phyloP scores from a whole-genome alignment of 2,888 invertebrate species.

The Prosopocoilus inquinatus region DNA sequence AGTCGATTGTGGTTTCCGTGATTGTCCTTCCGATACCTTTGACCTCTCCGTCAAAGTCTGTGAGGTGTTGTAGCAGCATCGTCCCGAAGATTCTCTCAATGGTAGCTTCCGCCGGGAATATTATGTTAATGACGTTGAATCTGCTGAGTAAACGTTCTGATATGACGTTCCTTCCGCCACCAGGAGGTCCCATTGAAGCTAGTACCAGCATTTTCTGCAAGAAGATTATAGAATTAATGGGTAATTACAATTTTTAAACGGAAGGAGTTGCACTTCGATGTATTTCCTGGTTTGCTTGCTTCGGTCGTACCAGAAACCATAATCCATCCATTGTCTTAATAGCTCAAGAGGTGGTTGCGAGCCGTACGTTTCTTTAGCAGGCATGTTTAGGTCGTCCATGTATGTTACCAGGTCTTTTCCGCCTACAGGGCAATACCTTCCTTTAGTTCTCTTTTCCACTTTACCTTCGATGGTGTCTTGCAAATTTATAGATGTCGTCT shows the following conservation, averaged over 20 bases:
- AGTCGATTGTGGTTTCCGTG: slow-evolving; percentile 71
- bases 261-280: slow-evolving; percentile 57
- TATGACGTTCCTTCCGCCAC: slow-evolving; percentile 79
- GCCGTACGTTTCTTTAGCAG: slow-evolving; percentile 82
- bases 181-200: slow-evolving; percentile 83
- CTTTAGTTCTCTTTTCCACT: slow-evolving; percentile 87
- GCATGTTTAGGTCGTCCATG: slow-evolving; percentile 93
- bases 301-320: slow-evolving; percentile 87
- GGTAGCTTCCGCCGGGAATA: slow-evolving; percentile 78
- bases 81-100: slow-evolving; percentile 80
- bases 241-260: neutral
- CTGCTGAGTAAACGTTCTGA: slow-evolving; percentile 75
- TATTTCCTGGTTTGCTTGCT: slow-evolving; percentile 74
- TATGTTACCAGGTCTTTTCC: slow-evolving; percentile 83
- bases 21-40: slow-evolving; percentile 67
- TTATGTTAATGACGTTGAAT: slow-evolving; percentile 75
- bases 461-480: slow-evolving; percentile 83
- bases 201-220: slow-evolving; percentile 72
- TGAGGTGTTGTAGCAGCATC: slow-evolving; percentile 77
- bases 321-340: slow-evolving; percentile 82
- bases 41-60: slow-evolving; percentile 76
- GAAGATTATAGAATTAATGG: neutral
- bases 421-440: slow-evolving; percentile 75
- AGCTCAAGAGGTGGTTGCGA: slow-evolving; percentile 88
- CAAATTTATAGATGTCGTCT: slow-evolving; percentile 80